Percentiles rank a stretch among this genome's conserved stretches.
Conservation (phyloP, 2,113 vertebrate species). For the Zapornia atra region DNA sequence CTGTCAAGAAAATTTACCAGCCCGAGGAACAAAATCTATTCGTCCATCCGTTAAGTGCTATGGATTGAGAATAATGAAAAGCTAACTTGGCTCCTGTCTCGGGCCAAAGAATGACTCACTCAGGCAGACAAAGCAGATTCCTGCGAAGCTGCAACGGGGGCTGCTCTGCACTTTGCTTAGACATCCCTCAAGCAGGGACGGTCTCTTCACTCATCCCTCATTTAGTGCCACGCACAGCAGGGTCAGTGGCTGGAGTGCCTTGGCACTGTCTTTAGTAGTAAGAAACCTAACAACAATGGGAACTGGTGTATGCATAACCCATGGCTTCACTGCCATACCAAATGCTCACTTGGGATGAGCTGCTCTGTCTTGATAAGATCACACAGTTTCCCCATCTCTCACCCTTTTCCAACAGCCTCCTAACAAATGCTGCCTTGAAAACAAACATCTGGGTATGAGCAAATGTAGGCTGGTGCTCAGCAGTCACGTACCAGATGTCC, state of each 20-base stretch:
- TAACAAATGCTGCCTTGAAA: not conserved
- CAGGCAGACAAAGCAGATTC: constrained; percentile 25
- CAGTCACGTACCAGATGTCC: accelerated
- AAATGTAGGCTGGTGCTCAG: not conserved
- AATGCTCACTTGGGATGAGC: not conserved
- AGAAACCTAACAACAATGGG: not conserved
- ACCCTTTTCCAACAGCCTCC: not conserved
- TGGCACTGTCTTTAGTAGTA: accelerated
- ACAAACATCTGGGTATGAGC: accelerated
- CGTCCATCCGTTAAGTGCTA: constrained; percentile 31
- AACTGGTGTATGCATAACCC: not conserved
- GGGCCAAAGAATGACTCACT: constrained; percentile 50
- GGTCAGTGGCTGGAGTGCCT: not conserved
- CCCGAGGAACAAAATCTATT: constrained; percentile 9
- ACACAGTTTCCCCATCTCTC: not conserved
- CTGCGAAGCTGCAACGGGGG: not conserved
- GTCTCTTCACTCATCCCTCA: not conserved
- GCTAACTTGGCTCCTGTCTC: not conserved
- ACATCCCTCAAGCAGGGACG: not conserved
- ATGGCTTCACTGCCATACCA: not conserved
- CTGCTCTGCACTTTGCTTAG: not conserved
- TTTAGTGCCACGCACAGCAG: not conserved
- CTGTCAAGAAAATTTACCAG: constrained; percentile 59
- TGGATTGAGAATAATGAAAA: constrained; percentile 37
- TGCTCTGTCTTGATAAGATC: not conserved